Conservation (phyloP, 2,113 vertebrate species). For the Sceloporus tristichus region DNA sequence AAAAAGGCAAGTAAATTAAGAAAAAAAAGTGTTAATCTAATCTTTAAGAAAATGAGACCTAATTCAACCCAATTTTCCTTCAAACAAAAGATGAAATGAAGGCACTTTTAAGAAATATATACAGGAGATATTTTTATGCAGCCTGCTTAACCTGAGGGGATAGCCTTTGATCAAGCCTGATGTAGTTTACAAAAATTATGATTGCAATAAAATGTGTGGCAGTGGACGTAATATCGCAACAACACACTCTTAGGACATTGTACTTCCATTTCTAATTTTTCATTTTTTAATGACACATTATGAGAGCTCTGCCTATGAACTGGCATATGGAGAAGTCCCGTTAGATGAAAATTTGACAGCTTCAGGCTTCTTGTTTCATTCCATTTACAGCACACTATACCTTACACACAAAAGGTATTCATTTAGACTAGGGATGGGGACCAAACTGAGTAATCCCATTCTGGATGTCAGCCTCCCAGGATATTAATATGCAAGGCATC, state of each 20-base stretch:
- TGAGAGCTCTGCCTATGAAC: not conserved
- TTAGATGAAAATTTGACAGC: conserved; percentile 15
- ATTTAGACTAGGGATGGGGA: too few species aligned
- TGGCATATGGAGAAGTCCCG: not conserved
- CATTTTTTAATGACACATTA: conserved; percentile 39
- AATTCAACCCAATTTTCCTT: conserved; percentile 66
- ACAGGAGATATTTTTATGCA: conserved; percentile 56
- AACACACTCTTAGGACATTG: conserved; percentile 50
- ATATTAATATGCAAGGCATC: too few species aligned
- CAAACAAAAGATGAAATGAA: conserved; percentile 69
- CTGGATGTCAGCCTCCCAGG: too few species aligned
- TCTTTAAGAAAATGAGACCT: conserved; percentile 54
- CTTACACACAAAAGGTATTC: too few species aligned
- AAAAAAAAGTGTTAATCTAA: conserved; percentile 69
- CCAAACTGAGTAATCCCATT: too few species aligned
- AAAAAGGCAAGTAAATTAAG: conserved; percentile 76
- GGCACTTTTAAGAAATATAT: conserved; percentile 44
- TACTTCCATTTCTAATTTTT: conserved; percentile 39
- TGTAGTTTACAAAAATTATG: conserved; percentile 70
- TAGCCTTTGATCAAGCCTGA: conserved; percentile 65
- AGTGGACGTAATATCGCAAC: conserved; percentile 60
- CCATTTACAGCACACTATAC: not conserved
- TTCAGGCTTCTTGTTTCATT: fast-evolving
- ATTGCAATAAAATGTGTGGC: conserved; percentile 68
- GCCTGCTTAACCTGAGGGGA: conserved; percentile 67